These are phyloP conservation scores for Drosophila tani DNA, from an alignment of 1,140 invertebrate species.

Conservation along the genomic window DNA sequence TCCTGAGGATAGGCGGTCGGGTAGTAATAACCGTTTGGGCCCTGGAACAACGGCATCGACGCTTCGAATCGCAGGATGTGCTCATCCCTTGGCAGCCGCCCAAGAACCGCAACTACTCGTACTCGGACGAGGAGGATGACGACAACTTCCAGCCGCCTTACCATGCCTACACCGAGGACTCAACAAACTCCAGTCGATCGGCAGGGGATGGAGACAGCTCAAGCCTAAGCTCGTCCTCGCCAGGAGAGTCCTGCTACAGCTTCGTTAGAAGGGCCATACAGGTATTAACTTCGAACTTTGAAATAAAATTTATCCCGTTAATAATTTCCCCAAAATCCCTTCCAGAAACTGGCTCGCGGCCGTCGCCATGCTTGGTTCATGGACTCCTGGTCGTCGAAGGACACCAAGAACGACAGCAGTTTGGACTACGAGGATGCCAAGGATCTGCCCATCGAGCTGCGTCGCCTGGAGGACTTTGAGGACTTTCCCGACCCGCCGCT, in stretches of 20 bases:
- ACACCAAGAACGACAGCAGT: conserved; percentile 86
- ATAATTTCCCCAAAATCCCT: neutral
- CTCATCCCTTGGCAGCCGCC: conserved; percentile 96
- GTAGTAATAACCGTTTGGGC: conserved; percentile 98
- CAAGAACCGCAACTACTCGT: conserved; percentile 85
- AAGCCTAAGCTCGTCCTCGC: conserved; percentile 94
- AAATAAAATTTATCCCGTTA: no score
- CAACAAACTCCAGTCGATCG: conserved; percentile 85
- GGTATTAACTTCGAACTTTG: no score
- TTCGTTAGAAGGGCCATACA: conserved; percentile 95
- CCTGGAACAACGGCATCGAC: conserved; percentile 96
- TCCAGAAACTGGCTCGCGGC: conserved; percentile 91
- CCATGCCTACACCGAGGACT: conserved; percentile 89
- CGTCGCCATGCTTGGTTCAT: conserved; percentile 91
- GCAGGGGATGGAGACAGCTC: conserved; percentile 87
- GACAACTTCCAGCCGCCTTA: conserved; percentile 86
- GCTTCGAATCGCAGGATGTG: conserved; percentile 92
- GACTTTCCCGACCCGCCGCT: conserved; percentile 85
- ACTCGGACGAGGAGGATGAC: conserved; percentile 82
- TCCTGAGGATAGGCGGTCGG: conserved; percentile 94
- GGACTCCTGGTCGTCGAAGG: conserved; percentile 89
- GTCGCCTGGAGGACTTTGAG: conserved; percentile 92
- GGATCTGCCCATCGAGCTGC: conserved; percentile 94
- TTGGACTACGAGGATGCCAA: conserved; percentile 88
- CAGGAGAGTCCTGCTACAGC: conserved; percentile 97